phyloP scores from a whole-genome alignment of 2,888 invertebrate genomes.

The Drosophila atripex region DNA sequence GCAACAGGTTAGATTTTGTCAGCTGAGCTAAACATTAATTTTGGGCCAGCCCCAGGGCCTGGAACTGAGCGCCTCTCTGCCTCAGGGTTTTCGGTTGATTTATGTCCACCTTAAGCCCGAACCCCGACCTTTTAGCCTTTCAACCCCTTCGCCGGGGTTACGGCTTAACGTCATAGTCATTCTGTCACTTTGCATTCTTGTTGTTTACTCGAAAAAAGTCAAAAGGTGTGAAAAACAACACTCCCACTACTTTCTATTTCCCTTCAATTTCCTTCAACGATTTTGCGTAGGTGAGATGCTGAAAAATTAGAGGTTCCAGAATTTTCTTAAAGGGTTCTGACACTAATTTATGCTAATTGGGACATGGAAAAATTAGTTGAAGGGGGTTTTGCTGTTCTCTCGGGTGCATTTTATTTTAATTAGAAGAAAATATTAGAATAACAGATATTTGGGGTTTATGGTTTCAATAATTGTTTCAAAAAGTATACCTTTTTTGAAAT shows the following conservation, averaged over 20 bases:
- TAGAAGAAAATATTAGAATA: too few relatives aligned
- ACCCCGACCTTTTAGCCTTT: slow-evolving; percentile 31
- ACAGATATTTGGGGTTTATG: too few relatives aligned
- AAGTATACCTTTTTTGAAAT: too few relatives aligned
- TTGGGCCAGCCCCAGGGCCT: slow-evolving; percentile 10
- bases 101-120: slow-evolving; percentile 22
- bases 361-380: neutral
- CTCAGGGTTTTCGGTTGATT: slow-evolving; percentile 13
- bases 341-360: slow-evolving; percentile 7
- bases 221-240: slow-evolving; percentile 51
- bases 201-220: slow-evolving; percentile 62
- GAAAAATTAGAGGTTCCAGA: slow-evolving; percentile 13
- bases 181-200: slow-evolving; percentile 71
- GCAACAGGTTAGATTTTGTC: slow-evolving; percentile 63
- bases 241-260: neutral
- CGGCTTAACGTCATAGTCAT: slow-evolving; percentile 53
- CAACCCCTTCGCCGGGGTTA: slow-evolving; percentile 25
- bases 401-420: too few relatives aligned
- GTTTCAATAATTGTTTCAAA: too few relatives aligned
- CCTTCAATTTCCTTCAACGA: slow-evolving; percentile 24
- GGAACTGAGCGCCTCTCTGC: slow-evolving; percentile 7
- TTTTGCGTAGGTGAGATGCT: slow-evolving; percentile 34
- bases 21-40: slow-evolving; percentile 43
- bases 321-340: neutral
- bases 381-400: too few relatives aligned